Percentiles rank a stretch among this genome's conserved stretches.
phyloP scores from a whole-genome alignment of 2,797 vertebrate genomes.

The Danionella dracula region DNA sequence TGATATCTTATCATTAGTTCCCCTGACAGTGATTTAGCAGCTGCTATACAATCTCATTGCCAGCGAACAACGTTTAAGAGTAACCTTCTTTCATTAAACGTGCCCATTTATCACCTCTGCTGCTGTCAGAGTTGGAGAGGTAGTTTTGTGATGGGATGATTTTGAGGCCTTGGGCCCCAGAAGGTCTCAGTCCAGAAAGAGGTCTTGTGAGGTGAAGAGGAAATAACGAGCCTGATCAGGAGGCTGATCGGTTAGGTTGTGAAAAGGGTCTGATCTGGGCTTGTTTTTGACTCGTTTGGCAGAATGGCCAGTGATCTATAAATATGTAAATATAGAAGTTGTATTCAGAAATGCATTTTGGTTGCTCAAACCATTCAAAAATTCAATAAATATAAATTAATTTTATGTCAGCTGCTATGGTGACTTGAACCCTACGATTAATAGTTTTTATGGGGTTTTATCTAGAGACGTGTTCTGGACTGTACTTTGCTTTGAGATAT shows the following conservation, averaged over 20 bases:
- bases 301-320: too few relatives aligned
- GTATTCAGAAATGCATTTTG: too few relatives aligned
- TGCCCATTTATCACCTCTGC: constrained; percentile 66
- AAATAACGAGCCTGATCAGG: neutral
- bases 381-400: too few relatives aligned
- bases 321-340: too few relatives aligned
- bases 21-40: constrained; percentile 69
- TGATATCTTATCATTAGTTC: constrained; percentile 78
- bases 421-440: too few relatives aligned
- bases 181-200: neutral
- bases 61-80: constrained; percentile 62
- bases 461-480: too few relatives aligned
- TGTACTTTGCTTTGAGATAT: too few relatives aligned
- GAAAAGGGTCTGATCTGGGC: neutral
- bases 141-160: constrained; percentile 51
- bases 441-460: too few relatives aligned
- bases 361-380: too few relatives aligned
- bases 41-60: constrained; percentile 39
- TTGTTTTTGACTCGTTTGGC: too few relatives aligned
- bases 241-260: neutral
- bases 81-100: constrained; percentile 77
- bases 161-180: constrained; percentile 24
- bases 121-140: constrained; percentile 57
- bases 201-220: neutral
- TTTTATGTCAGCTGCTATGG: too few relatives aligned